Conservation (phyloP, 1,140 invertebrate genomes). For the Polypedilum pembai region DNA sequence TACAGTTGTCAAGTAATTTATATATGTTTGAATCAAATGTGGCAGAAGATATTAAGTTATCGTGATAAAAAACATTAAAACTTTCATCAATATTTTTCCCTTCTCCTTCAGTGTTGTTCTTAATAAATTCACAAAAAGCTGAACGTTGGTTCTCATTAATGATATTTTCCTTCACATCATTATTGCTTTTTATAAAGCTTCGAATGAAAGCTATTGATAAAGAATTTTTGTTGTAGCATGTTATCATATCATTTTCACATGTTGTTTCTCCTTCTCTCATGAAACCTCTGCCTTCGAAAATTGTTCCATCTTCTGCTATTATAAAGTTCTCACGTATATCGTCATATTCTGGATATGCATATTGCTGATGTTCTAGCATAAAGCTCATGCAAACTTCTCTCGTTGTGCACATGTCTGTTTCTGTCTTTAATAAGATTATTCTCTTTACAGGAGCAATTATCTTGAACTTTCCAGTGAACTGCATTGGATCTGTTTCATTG, state of each 20-base stretch:
- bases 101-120: neutral
- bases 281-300: constrained; percentile 20
- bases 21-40: no score
- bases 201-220: neutral
- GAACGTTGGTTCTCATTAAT: neutral
- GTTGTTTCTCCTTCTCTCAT: neutral
- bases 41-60: neutral
- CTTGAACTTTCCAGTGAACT: neutral
- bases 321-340: constrained; percentile 19
- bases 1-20: no score
- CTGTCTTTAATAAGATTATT: neutral
- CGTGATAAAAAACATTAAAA: neutral
- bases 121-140: neutral
- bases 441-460: neutral
- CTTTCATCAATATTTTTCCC: neutral
- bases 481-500: neutral
- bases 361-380: neutral
- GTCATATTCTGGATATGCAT: constrained; percentile 7
- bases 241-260: constrained; percentile 10
- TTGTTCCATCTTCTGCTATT: neutral
- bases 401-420: neutral
- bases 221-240: constrained; percentile 16
- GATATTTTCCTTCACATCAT: neutral
- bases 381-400: neutral
- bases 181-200: neutral